phyloP scores from a whole-genome alignment of 2,113 vertebrate genomes.

The Cygnus atratus region DNA sequence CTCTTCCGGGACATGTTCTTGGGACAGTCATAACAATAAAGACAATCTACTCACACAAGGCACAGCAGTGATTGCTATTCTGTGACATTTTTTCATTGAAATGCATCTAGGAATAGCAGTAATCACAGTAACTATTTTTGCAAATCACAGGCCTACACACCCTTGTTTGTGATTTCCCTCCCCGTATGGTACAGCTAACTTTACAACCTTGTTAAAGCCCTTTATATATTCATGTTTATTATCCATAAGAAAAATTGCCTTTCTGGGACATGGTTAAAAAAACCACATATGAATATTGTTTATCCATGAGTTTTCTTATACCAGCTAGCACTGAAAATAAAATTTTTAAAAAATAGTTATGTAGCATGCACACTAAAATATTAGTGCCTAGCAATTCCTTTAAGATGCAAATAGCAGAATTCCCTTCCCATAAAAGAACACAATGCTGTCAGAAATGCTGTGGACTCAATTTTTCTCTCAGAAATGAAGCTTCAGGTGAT shows the following conservation, averaged over 20 bases:
- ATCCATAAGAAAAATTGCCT: neutral
- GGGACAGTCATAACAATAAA: neutral
- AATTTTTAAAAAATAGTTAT: neutral
- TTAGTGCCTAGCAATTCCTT: neutral
- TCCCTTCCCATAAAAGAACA: neutral
- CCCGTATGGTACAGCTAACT: neutral
- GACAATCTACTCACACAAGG: neutral
- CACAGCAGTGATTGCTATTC: neutral
- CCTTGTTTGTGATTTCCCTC: neutral
- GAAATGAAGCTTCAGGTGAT: neutral
- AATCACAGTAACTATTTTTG: neutral
- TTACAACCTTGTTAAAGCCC: neutral
- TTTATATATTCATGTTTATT: neutral
- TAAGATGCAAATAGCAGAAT: neutral
- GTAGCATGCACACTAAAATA: constrained; percentile 1
- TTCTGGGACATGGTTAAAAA: neutral
- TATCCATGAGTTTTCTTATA: neutral
- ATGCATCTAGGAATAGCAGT: neutral
- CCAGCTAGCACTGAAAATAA: neutral
- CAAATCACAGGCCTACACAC: neutral
- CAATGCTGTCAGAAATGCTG: neutral
- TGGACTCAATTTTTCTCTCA: neutral
- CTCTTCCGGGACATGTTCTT: neutral
- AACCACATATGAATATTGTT: neutral
- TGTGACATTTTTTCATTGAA: neutral